These are phyloP conservation scores for Colistium nudipinnis DNA, from an alignment of 2,113 vertebrate species.

Conservation along the genomic window DNA sequence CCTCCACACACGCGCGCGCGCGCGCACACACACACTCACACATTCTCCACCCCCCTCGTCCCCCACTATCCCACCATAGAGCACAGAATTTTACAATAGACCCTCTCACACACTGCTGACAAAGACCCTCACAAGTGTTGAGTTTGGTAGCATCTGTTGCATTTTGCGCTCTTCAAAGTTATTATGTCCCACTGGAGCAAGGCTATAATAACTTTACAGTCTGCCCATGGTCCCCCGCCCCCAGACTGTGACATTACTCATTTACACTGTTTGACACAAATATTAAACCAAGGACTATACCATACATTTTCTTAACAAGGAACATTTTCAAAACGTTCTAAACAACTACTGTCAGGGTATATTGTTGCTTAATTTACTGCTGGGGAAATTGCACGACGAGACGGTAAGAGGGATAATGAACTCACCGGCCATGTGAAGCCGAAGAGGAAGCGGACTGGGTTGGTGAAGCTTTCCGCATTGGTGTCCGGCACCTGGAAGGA, in stretches of 20 bases:
- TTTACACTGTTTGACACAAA: background rate
- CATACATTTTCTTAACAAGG: too few relatives aligned
- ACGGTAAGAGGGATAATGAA: too few relatives aligned
- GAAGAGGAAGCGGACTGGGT: slow-evolving; percentile 93
- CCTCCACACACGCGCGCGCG: slow-evolving; percentile 14
- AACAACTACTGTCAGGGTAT: too few relatives aligned
- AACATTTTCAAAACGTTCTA: too few relatives aligned
- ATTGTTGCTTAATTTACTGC: too few relatives aligned
- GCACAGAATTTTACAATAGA: slow-evolving; percentile 74
- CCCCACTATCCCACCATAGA: slow-evolving; percentile 69
- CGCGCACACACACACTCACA: slow-evolving; percentile 28
- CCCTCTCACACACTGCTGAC: slow-evolving; percentile 76
- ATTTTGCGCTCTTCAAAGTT: slow-evolving; percentile 62
- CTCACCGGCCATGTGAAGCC: slow-evolving; percentile 99
- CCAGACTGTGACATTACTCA: background rate
- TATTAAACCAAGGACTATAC: background rate
- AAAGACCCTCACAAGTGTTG: slow-evolving; percentile 77
- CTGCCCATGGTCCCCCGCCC: background rate
- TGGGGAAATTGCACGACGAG: too few relatives aligned
- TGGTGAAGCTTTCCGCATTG: slow-evolving; percentile 90
- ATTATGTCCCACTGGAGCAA: slow-evolving; percentile 41
- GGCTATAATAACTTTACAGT: slow-evolving; percentile 16
- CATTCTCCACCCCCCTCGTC: slow-evolving; percentile 59
- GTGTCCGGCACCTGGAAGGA: slow-evolving; percentile 95
- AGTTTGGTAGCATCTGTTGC: slow-evolving; percentile 76